phyloP scores from a whole-genome alignment of 2,888 invertebrate genomes.

The Cynaeus angustus region DNA sequence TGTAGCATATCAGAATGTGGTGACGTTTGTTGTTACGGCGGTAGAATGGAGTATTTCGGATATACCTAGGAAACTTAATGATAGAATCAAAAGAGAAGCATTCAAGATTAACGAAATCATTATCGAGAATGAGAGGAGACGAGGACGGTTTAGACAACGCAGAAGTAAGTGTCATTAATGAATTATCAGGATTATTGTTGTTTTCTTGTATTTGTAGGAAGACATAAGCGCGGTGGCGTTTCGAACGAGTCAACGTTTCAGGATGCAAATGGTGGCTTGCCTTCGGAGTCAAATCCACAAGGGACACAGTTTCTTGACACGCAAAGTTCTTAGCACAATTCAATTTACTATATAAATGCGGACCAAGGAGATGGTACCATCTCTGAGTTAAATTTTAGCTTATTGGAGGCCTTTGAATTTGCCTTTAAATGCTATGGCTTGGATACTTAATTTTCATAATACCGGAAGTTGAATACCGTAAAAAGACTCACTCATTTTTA shows the following conservation, averaged over 20 bases:
- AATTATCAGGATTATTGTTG: no score
- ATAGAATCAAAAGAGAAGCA: conserved; percentile 82
- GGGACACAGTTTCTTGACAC: neutral
- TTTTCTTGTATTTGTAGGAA: no score
- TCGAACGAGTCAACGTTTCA: conserved; percentile 58
- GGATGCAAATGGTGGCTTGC: conserved; percentile 55
- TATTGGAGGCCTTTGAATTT: conserved; percentile 31
- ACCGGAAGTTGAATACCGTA: conserved; percentile 2
- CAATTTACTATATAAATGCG: conserved; percentile 15
- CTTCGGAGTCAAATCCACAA: conserved; percentile 13
- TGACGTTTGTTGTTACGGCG: conserved; percentile 80
- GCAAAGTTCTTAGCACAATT: conserved; percentile 18
- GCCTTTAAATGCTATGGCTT: conserved; percentile 33
- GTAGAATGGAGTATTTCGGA: conserved; percentile 88
- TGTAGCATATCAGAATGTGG: conserved; percentile 86
- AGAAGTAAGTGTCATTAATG: conserved; percentile 1
- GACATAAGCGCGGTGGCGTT: conserved; percentile 18
- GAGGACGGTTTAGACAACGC: conserved; percentile 66
- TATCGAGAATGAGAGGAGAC: conserved; percentile 79
- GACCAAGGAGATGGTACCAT: neutral
- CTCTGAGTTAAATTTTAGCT: neutral
- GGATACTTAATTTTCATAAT: conserved; percentile 21
- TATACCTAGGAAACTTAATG: conserved; percentile 80
- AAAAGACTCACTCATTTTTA: no score
- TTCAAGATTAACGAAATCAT: conserved; percentile 83